phyloP scores from a whole-genome alignment of 2,113 vertebrate species.

The Camelus dromedarius region DNA sequence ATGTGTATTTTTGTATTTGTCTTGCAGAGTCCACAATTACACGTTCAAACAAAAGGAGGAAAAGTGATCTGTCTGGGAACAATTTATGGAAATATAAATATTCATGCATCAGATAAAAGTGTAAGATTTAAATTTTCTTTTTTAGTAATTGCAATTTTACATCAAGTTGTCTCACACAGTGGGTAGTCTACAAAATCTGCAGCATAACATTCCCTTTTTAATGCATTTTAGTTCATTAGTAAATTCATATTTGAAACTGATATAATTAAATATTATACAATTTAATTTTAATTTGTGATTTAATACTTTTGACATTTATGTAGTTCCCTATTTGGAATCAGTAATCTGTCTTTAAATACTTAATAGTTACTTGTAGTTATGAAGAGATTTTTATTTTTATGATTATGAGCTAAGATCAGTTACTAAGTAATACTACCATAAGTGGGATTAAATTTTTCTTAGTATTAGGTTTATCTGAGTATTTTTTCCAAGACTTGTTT shows the following conservation, averaged over 20 bases:
- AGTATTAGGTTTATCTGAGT: neutral
- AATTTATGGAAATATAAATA: conserved; percentile 93
- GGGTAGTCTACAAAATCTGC: neutral
- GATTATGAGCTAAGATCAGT: conserved; percentile 18
- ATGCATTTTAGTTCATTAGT: conserved; percentile 34
- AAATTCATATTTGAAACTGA: conserved; percentile 48
- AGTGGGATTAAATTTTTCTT: conserved; percentile 16
- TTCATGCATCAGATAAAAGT: conserved; percentile 90
- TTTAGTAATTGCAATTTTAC: neutral
- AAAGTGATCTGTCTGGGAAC: conserved; percentile 93
- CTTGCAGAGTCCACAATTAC: conserved; percentile 92
- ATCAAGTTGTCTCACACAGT: conserved; percentile 15
- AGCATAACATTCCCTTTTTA: neutral
- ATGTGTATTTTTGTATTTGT: conserved; percentile 56
- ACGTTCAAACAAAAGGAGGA: conserved; percentile 91
- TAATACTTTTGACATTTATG: conserved; percentile 56
- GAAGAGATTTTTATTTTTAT: conserved; percentile 49
- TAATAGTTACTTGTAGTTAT: conserved; percentile 31
- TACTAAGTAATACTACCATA: neutral
- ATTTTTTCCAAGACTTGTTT: conserved; percentile 48
- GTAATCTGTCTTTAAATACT: neutral
- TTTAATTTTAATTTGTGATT: conserved; percentile 65
- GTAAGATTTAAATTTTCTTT: conserved; percentile 85
- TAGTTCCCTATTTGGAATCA: conserved; percentile 39
- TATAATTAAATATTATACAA: conserved; percentile 23